A percentile compares a stretch with the other conserved stretches of the same genome.
phyloP scores from a whole-genome alignment of 2,888 invertebrate species.

The Myathropa florea region DNA sequence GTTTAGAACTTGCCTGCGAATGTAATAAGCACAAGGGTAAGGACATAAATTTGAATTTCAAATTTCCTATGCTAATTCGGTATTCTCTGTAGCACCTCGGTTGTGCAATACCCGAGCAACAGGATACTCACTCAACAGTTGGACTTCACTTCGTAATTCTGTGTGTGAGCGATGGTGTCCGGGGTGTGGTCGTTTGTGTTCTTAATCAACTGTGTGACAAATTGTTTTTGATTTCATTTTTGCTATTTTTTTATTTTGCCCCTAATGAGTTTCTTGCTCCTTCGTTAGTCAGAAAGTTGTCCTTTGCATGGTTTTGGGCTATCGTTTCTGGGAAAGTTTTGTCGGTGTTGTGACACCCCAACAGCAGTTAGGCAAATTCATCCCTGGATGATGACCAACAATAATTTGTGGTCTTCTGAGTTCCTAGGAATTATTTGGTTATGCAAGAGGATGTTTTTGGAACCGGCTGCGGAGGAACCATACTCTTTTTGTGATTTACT shows the following conservation, averaged over 20 bases:
- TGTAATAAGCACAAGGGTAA: slow-evolving; percentile 39
- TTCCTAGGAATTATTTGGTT: not conserved
- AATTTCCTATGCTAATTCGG: slow-evolving; percentile 49
- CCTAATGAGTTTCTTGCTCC: not conserved
- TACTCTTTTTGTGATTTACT: too few relatives aligned
- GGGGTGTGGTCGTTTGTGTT: not conserved
- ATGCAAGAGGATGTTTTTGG: too few relatives aligned
- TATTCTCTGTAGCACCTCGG: slow-evolving; percentile 18
- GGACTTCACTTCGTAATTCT: not conserved
- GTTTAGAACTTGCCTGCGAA: slow-evolving; percentile 16
- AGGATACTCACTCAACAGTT: slow-evolving; percentile 37
- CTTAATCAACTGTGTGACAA: slow-evolving; percentile 40
- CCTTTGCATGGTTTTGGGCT: not conserved
- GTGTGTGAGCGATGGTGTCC: not conserved
- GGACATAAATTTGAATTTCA: slow-evolving; percentile 59
- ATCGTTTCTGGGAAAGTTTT: not conserved
- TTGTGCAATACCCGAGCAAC: slow-evolving; percentile 23
- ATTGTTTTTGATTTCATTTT: slow-evolving; percentile 21
- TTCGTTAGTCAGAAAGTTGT: not conserved
- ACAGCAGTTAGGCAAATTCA: not conserved
- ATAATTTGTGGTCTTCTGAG: not conserved
- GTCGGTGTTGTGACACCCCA: not conserved
- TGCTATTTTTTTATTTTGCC: not conserved
- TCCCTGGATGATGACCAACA: not conserved
- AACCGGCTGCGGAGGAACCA: too few relatives aligned